Evolutionary conservation across 1,140 invertebrate genomes (phyloP).

Genomic region (Plodia interpunctella): DNA sequence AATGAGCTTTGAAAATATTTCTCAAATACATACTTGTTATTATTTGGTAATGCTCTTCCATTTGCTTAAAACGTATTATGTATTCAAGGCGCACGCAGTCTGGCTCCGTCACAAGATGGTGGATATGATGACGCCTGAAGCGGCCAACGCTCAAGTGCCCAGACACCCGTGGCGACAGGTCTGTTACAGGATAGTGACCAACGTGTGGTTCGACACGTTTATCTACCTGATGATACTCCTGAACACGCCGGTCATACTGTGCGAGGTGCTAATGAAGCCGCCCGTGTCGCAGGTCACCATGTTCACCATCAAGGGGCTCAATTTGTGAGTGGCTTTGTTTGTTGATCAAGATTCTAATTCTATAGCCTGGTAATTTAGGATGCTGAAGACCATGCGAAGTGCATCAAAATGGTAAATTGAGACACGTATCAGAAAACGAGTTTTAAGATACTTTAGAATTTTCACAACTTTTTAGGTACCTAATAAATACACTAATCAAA

Average conservation of each 20-base stretch:
- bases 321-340: conserved; percentile 68
- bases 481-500: too few relatives aligned
- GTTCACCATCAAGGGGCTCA: conserved; percentile 44
- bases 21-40: too few relatives aligned
- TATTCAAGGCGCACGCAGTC: conserved; percentile 44
- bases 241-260: conserved; percentile 62
- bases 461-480: too few relatives aligned
- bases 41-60: too few relatives aligned
- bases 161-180: conserved; percentile 38
- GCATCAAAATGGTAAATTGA: too few relatives aligned
- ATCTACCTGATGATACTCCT: conserved; percentile 61
- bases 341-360: too few relatives aligned
- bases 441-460: too few relatives aligned
- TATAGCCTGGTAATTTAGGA: too few relatives aligned
- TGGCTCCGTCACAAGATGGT: conserved; percentile 58
- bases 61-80: too few relatives aligned
- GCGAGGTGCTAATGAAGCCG: conserved; percentile 44
- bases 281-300: conserved; percentile 25
- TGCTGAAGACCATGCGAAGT: too few relatives aligned
- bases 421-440: too few relatives aligned
- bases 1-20: too few relatives aligned
- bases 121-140: conserved; percentile 49
- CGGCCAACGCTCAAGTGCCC: conserved; percentile 45
- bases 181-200: conserved; percentile 50
- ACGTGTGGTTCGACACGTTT: conserved; percentile 54